Evolutionary conservation across 2,888 invertebrate species (phyloP).

Genomic region (Ferdinandea cuprea): DNA sequence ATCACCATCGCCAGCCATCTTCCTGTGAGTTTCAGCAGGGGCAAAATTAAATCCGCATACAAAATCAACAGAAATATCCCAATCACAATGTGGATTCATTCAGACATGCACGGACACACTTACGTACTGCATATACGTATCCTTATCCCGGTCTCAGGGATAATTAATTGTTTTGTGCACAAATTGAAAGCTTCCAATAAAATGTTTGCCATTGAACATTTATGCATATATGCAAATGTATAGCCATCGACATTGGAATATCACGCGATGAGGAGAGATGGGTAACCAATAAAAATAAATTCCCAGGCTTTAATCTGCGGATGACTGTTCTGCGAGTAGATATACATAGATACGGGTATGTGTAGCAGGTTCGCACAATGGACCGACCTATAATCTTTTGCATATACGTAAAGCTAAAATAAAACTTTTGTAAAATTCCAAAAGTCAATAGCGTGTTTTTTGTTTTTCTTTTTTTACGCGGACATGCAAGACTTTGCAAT

Average conservation of each 20-base stretch:
- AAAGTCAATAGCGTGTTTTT: too few relatives aligned
- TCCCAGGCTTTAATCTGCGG: slow-evolving; percentile 48
- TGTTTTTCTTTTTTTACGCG: too few relatives aligned
- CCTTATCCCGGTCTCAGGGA: slow-evolving; percentile 72
- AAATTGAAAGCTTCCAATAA: slow-evolving; percentile 73
- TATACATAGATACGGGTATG: too few relatives aligned
- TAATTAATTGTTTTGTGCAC: slow-evolving; percentile 73
- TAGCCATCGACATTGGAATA: too few relatives aligned
- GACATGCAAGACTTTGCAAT: too few relatives aligned
- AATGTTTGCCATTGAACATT: slow-evolving; percentile 63
- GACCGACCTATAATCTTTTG: too few relatives aligned
- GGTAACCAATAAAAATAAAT: slow-evolving; percentile 66
- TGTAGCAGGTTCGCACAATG: too few relatives aligned
- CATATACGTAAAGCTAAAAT: too few relatives aligned
- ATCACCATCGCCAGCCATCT: slow-evolving; percentile 37
- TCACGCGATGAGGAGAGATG: slow-evolving; percentile 8
- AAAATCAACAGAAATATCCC: slow-evolving; percentile 73
- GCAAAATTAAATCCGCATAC: slow-evolving; percentile 71
- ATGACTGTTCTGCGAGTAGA: slow-evolving; percentile 25
- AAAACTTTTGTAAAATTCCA: too few relatives aligned
- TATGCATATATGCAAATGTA: slow-evolving; percentile 59
- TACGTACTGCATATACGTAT: slow-evolving; percentile 39
- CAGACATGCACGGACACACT: slow-evolving; percentile 63
- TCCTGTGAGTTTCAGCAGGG: slow-evolving; percentile 63
- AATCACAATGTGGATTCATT: slow-evolving; percentile 68